A percentile compares a stretch with the other conserved stretches of the same genome.
These are phyloP conservation scores for Siphamia tubifer DNA, from an alignment of 2,113 vertebrate species.

Conservation along the genomic window DNA sequence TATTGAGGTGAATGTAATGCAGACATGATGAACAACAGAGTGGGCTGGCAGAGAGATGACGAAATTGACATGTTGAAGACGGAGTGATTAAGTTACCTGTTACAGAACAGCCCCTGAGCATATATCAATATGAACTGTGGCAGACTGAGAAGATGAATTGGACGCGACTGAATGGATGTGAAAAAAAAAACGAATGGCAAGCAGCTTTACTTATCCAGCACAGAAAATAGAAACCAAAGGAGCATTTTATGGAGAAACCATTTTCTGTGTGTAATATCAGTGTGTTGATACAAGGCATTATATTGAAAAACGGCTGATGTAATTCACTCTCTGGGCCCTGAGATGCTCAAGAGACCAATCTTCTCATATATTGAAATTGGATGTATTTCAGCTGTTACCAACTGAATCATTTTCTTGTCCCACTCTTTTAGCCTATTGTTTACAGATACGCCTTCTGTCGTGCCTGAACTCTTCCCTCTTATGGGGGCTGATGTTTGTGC, in stretches of 20 bases:
- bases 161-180: conserved; percentile 40
- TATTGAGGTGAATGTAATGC: conserved; percentile 46
- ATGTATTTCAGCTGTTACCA: conserved; percentile 52
- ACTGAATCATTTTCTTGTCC: conserved; percentile 56
- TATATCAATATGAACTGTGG: conserved; percentile 63
- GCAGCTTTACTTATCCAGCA: conserved; percentile 32
- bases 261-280: conserved; percentile 48
- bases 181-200: conserved; percentile 8
- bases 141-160: conserved; percentile 63
- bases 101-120: conserved; percentile 56
- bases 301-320: conserved; percentile 56
- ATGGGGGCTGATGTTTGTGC: conserved; percentile 50
- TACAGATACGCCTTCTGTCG: conserved; percentile 60
- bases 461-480: conserved; percentile 49
- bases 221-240: conserved; percentile 48
- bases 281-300: conserved; percentile 46
- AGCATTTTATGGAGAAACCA: conserved; percentile 52
- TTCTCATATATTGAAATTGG: conserved; percentile 60
- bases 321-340: conserved; percentile 45
- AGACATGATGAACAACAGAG: conserved; percentile 37
- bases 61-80: conserved; percentile 55
- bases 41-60: conserved; percentile 31
- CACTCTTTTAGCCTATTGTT: conserved; percentile 60
- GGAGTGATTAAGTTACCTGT: conserved; percentile 64
- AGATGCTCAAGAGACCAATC: conserved; percentile 65